Conservation (phyloP, 2,797 vertebrate genomes). For the Pristis pectinata region DNA sequence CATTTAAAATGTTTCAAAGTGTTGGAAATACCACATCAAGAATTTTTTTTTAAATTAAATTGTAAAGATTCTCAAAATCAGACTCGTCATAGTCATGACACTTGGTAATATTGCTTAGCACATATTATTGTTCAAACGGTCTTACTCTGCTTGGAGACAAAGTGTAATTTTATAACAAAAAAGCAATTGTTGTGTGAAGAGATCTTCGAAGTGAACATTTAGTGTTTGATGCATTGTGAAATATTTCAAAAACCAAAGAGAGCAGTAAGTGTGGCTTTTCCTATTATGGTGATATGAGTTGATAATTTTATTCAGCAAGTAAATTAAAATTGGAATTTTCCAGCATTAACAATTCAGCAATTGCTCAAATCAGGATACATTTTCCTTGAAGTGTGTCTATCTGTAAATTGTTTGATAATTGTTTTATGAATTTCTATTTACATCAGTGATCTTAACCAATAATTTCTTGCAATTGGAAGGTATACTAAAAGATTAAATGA, state of each 20-base stretch:
- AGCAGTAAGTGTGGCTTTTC: not conserved
- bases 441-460: not conserved
- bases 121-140: not conserved
- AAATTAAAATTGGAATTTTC: not conserved
- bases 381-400: not conserved
- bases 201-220: not conserved
- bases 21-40: not conserved
- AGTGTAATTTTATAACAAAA: slow-evolving; percentile 16
- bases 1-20: not conserved
- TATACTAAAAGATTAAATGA: slow-evolving; percentile 4
- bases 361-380: not conserved
- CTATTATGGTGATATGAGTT: not conserved
- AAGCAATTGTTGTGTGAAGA: slow-evolving; percentile 37
- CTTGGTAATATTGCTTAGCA: not conserved
- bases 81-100: not conserved
- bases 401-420: not conserved
- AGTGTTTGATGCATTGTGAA: not conserved
- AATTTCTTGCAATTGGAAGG: not conserved
- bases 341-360: not conserved
- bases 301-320: not conserved
- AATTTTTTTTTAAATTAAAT: not conserved
- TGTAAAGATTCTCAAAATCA: not conserved
- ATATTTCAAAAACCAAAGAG: not conserved
- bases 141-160: not conserved
- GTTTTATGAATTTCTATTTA: not conserved